Base-by-base conservation (phyloP, 1,140 invertebrate genomes). In the Chymomyza costata region DNA sequence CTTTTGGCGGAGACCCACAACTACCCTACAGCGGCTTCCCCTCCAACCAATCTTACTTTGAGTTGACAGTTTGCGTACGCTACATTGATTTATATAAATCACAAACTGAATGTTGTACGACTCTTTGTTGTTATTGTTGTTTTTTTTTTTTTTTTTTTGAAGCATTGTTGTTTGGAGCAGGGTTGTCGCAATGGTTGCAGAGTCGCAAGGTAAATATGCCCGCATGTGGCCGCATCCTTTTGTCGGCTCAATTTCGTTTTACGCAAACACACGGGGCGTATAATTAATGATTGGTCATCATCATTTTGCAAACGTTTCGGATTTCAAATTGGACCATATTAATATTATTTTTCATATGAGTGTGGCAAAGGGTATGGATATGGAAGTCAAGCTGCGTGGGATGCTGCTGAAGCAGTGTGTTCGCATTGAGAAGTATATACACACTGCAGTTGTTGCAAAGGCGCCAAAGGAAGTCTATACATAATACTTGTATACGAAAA, bases 41-140 rank as follows among this genome's bases (percentile, higher is more conserved):
- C n/a, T n/a, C n/a, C n/a, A n/a, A n/a, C n/a, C n/a, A n/a, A n/a
- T n/a, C n/a, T n/a, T n/a, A n/a, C n/a, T n/a, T n/a, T n/a, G n/a
- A n/a, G n/a, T 50, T 66, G 73, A 76, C 66, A 71, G 70, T 66
- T 71, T 63, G 71, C 66, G 66, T 70, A 66, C 46, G 52, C 37
- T 34, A 43, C 52, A 61, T 66, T 76, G 70, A 76, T 76, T 76
- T 76, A 76, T 76, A 62, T 71, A 62, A 62, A 65, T 78, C 70
- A 70, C 37, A 16, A 48, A 59, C 11, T 16, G 14, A 40, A 47
- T n/a, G n/a, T 37, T 16, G 40, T 11, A 0, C 43, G 14, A 38
- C 35, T 34, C 34, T 37, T 25, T 43, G 14, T 37, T 5, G 55
- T 15, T 31, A 19, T 41, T 25, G 30, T 63, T 44, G 39, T 44